phyloP scores from a whole-genome alignment of 2,113 vertebrate species.

The Sinocyclocheilus anshuiensis region DNA sequence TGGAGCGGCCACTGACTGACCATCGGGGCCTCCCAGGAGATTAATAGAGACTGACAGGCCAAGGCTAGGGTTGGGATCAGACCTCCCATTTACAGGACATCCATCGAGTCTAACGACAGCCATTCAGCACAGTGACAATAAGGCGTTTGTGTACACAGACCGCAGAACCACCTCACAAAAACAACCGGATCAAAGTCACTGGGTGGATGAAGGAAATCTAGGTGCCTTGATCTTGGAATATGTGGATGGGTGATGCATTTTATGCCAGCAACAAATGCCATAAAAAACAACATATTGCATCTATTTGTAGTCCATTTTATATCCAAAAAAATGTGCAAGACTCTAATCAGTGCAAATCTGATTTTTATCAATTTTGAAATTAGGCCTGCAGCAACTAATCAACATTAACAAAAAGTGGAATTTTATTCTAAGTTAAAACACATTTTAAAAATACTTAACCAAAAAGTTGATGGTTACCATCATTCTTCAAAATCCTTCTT shows the following conservation, averaged over 20 bases:
- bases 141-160: slow-evolving; percentile 15
- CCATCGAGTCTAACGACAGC: slow-evolving; percentile 21
- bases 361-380: not conserved
- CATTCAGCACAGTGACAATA: slow-evolving; percentile 14
- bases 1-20: slow-evolving; percentile 51
- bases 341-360: not conserved
- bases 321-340: not conserved
- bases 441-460: not conserved
- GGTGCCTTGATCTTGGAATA: slow-evolving; percentile 14
- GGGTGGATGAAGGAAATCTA: slow-evolving; percentile 20
- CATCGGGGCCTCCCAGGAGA: slow-evolving; percentile 66
- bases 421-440: not conserved
- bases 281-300: not conserved
- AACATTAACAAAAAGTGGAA: not conserved
- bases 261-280: not conserved
- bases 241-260: not conserved
- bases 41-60: slow-evolving; percentile 75
- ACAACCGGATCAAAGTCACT: slow-evolving; percentile 35
- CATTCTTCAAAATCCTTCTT: too few relatives aligned
- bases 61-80: slow-evolving; percentile 52
- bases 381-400: not conserved
- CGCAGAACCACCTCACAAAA: slow-evolving; percentile 19
- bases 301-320: not conserved
- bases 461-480: too few relatives aligned
- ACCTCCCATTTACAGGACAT: slow-evolving; percentile 33